Conservation (phyloP, 2,113 vertebrate species). For the Gavia stellata region DNA sequence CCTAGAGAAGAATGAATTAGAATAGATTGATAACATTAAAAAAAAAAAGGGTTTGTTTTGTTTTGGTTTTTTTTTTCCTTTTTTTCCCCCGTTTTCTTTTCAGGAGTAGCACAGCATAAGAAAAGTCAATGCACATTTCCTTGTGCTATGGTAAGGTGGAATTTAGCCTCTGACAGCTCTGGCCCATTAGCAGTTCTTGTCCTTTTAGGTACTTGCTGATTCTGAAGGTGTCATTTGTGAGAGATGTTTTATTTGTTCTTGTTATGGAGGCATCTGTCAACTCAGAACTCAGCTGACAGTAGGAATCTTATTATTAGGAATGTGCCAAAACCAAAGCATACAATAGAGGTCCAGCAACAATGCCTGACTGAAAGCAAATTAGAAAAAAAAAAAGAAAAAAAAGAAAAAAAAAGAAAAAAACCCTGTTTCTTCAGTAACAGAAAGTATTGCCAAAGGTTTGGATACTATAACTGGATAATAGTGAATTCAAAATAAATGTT, state of each 20-base stretch:
- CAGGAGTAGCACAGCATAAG: no score
- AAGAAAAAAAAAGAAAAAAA: no score
- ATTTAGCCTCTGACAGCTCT: neutral
- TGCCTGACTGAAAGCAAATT: neutral
- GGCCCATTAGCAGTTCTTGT: neutral
- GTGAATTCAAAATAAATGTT: neutral
- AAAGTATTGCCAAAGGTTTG: neutral
- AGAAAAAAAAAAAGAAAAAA: no score
- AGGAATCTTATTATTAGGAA: neutral
- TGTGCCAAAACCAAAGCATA: neutral
- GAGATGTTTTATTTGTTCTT: neutral
- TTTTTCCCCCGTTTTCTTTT: neutral
- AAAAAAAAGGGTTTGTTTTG: no score
- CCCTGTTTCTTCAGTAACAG: neutral
- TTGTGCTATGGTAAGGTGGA: neutral
- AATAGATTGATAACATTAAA: neutral
- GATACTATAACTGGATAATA: neutral
- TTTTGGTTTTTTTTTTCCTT: fast-evolving
- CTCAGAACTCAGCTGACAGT: neutral
- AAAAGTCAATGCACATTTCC: neutral
- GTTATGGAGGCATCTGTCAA: neutral
- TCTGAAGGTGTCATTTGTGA: neutral
- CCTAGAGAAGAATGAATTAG: neutral
- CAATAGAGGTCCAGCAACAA: neutral
- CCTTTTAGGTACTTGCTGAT: neutral